Percentiles rank a stretch among this genome's conserved stretches.
These are phyloP conservation scores for Pinna nobilis DNA, from an alignment of 1,140 invertebrate genomes.

Conservation along the genomic window DNA sequence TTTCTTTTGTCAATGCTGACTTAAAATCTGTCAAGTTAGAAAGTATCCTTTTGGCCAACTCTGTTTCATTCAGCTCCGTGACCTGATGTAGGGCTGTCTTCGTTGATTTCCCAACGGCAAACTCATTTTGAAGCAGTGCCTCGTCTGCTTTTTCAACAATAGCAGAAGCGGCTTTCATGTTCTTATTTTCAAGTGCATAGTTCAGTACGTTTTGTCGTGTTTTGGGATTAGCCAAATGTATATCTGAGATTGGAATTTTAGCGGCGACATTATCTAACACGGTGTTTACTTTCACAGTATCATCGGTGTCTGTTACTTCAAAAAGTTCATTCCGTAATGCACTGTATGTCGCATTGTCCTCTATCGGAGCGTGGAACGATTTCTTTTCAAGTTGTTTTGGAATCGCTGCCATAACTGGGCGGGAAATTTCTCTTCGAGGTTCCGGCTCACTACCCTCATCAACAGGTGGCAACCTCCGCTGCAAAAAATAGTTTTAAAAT, in stretches of 20 bases:
- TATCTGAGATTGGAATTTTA: conserved; percentile 1
- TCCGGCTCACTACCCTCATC: not conserved
- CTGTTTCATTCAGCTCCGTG: conserved; percentile 56
- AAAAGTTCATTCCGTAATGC: not conserved
- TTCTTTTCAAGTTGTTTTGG: conserved; percentile 29
- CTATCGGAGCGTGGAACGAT: conserved; percentile 27
- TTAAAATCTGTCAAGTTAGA: conserved; percentile 40
- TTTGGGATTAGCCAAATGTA: conserved; percentile 29
- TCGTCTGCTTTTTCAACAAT: conserved; percentile 44
- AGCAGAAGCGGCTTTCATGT: conserved; percentile 33
- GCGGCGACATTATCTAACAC: not conserved
- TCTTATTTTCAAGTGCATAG: conserved; percentile 43
- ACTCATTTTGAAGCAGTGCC: conserved; percentile 42
- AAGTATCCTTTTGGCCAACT: conserved; percentile 51
- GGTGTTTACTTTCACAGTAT: too few species aligned
- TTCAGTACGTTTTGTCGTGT: conserved; percentile 58
- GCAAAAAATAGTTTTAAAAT: too few species aligned
- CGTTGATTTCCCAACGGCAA: conserved; percentile 41
- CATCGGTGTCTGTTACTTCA: not conserved
- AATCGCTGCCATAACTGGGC: conserved; percentile 8
- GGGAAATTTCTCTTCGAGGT: not conserved
- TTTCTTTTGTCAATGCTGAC: conserved; percentile 56
- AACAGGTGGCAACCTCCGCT: too few species aligned
- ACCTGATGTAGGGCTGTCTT: conserved; percentile 60
- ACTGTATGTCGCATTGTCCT: not conserved